Evolutionary conservation across 2,888 invertebrate genomes (phyloP).

Genomic region (Platycnemis pennipes): DNA sequence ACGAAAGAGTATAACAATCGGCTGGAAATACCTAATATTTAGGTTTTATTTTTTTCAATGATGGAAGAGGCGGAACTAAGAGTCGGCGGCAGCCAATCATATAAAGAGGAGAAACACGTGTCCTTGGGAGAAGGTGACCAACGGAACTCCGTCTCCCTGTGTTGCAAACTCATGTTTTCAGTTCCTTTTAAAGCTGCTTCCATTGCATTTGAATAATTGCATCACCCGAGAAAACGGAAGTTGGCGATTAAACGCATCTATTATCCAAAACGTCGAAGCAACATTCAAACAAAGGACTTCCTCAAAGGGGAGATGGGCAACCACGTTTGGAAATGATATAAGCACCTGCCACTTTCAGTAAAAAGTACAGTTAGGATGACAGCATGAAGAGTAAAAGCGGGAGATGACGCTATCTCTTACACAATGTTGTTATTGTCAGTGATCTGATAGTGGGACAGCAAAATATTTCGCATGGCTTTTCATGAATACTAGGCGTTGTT

Average conservation of each 20-base stretch:
- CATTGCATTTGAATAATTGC: conserved; percentile 13
- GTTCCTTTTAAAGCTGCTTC: not conserved
- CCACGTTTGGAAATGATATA: not conserved
- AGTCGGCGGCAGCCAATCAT: not conserved
- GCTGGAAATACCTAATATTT: not conserved
- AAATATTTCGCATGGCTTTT: too few species aligned
- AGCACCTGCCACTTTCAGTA: not conserved
- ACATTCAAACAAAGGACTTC: conserved; percentile 8
- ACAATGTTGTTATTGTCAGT: not conserved
- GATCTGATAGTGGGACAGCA: too few species aligned
- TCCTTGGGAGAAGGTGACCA: not conserved
- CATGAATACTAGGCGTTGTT: too few species aligned
- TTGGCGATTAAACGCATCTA: not conserved
- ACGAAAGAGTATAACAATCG: not conserved
- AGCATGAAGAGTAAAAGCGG: not conserved
- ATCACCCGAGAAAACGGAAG: conserved; percentile 21
- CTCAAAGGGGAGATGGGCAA: not conserved
- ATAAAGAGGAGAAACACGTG: not conserved
- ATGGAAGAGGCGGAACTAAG: not conserved
- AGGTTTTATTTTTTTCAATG: not conserved
- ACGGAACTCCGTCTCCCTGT: not conserved
- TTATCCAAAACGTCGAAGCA: conserved; percentile 22
- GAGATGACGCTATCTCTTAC: not conserved
- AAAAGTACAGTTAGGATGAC: not conserved
- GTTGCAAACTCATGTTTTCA: not conserved